A percentile compares a stretch with the other conserved stretches of the same genome.
Conservation (phyloP, 2,797 vertebrate species). For the Schizopygopsis malacanthus region DNA sequence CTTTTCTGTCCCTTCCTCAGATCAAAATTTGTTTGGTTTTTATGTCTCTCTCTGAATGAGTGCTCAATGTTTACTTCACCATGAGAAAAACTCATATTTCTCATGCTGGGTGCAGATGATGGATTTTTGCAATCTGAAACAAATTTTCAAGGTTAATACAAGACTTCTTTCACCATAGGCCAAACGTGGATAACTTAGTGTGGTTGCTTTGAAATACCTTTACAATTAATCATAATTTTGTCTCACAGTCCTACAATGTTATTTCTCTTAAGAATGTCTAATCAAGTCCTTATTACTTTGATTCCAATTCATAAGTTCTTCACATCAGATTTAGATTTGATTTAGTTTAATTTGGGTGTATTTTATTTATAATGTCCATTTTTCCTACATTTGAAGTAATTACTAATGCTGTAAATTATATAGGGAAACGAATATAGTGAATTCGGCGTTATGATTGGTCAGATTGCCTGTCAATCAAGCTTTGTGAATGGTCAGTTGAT, state of each 20-base stretch:
- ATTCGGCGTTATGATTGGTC: too few relatives aligned
- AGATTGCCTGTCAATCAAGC: too few relatives aligned
- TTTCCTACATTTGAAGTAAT: background rate
- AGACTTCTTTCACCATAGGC: background rate
- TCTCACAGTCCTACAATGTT: background rate
- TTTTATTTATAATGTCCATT: background rate
- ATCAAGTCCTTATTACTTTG: background rate
- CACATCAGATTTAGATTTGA: background rate
- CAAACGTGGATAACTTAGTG: background rate
- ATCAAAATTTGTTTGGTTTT: background rate
- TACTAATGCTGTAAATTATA: background rate
- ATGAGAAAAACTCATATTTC: background rate
- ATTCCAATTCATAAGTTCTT: background rate
- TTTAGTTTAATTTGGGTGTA: background rate
- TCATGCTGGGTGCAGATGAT: background rate
- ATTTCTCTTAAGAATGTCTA: background rate
- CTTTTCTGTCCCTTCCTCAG: slow-evolving; percentile 38
- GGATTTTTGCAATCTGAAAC: background rate
- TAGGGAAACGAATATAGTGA: background rate
- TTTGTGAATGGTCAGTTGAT: background rate
- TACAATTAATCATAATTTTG: background rate
- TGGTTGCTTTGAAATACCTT: background rate
- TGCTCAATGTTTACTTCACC: background rate
- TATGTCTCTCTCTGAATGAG: slow-evolving; percentile 32
- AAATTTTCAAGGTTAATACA: background rate